phyloP scores from a whole-genome alignment of 23 tunicate genomes.

The Diplosoma virens region DNA sequence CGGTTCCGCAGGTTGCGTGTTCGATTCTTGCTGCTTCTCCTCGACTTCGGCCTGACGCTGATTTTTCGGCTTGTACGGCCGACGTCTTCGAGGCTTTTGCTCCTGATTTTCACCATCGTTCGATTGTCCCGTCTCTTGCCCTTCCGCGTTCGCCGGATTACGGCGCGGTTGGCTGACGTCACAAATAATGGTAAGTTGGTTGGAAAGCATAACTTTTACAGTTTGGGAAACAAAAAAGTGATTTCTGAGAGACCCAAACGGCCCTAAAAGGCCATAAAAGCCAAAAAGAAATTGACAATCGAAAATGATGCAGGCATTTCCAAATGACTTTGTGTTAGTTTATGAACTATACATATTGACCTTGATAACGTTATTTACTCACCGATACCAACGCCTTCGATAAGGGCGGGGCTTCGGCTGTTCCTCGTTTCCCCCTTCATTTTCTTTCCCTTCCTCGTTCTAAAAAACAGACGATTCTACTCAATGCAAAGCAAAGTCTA shows the following conservation, averaged over 20 bases:
- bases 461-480: too few species aligned
- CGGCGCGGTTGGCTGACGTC: neutral
- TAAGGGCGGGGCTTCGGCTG: constrained; percentile 22
- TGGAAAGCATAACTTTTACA: too few species aligned
- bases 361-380: too few species aligned
- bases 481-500: too few species aligned
- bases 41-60: neutral
- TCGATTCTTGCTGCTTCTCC: neutral
- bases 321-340: too few species aligned
- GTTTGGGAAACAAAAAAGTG: too few species aligned
- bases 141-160: neutral
- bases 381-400: constrained; percentile 15
- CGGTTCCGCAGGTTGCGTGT: too few species aligned
- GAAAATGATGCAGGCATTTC: too few species aligned
- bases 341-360: too few species aligned
- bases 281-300: too few species aligned
- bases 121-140: neutral
- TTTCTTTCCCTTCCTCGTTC: constrained; percentile 27
- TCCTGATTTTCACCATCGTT: constrained; percentile 8
- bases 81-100: constrained; percentile 1
- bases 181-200: neutral
- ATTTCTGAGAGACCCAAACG: too few species aligned
- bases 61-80: neutral
- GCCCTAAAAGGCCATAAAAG: too few species aligned
- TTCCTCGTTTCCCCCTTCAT: constrained; percentile 36